phyloP scores from a whole-genome alignment of 2,888 invertebrate genomes.

The Diachrysia chrysitis region DNA sequence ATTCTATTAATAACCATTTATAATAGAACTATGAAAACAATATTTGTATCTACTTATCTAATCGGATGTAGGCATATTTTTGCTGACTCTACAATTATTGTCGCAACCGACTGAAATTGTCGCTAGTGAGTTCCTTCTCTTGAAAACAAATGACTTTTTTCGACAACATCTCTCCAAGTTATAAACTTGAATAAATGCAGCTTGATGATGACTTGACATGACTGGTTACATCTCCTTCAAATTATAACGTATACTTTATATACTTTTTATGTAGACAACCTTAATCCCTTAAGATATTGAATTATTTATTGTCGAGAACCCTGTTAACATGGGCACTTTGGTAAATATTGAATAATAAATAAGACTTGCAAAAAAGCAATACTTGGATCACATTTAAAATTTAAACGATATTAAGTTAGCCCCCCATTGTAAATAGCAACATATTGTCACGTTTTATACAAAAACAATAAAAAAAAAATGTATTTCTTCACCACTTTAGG shows the following conservation, averaged over 20 bases:
- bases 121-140: no score
- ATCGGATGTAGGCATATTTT: no score
- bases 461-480: no score
- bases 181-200: no score
- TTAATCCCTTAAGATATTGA: neutral
- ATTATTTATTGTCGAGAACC: neutral
- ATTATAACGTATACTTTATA: neutral
- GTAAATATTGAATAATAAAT: neutral
- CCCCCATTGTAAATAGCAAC: neutral
- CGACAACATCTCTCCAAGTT: no score
- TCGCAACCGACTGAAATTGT: no score
- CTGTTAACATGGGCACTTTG: neutral
- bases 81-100: no score
- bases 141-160: no score
- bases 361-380: neutral
- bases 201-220: no score
- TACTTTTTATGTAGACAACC: neutral
- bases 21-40: no score
- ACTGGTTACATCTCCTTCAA: neutral
- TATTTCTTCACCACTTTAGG: neutral
- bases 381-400: neutral
- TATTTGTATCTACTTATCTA: no score
- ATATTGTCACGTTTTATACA: neutral
- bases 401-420: neutral
- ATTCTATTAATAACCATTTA: no score